A percentile compares a stretch with the other conserved stretches of the same genome.
Evolutionary conservation across 2,113 vertebrate genomes (phyloP).

Genomic region (Zapus hudsonius): DNA sequence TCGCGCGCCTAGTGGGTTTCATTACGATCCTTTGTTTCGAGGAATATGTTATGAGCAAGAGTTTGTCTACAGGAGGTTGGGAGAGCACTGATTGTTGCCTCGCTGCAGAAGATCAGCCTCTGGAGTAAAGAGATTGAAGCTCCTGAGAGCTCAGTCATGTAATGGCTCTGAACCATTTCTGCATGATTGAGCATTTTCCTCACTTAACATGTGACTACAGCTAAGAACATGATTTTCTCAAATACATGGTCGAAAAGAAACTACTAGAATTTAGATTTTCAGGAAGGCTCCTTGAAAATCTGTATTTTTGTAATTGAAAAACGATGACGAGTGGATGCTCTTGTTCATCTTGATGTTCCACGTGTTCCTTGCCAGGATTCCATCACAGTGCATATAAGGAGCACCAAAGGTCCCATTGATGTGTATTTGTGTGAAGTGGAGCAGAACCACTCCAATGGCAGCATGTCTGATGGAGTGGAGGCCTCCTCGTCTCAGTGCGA

Average conservation of each 20-base stretch:
- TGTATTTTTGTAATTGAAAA: neutral
- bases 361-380: conserved; percentile 85
- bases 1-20: too few relatives aligned
- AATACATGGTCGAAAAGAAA: neutral
- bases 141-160: rapidly evolving
- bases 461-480: conserved; percentile 34
- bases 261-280: neutral
- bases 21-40: too few relatives aligned
- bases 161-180: rapidly evolving
- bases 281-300: neutral
- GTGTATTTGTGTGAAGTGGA: conserved; percentile 89
- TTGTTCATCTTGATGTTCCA: neutral
- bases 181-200: rapidly evolving
- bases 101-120: neutral
- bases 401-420: conserved; percentile 90
- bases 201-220: too few relatives aligned
- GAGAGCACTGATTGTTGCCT: neutral
- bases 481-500: conserved; percentile 42
- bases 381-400: conserved; percentile 92
- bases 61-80: neutral
- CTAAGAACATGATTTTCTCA: neutral
- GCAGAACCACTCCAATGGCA: conserved; percentile 46
- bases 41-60: too few relatives aligned
- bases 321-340: rapidly evolving
- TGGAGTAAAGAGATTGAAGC: neutral